Base-by-base conservation (phyloP, 2,797 vertebrate genomes). In the Sebastes variabilis region DNA sequence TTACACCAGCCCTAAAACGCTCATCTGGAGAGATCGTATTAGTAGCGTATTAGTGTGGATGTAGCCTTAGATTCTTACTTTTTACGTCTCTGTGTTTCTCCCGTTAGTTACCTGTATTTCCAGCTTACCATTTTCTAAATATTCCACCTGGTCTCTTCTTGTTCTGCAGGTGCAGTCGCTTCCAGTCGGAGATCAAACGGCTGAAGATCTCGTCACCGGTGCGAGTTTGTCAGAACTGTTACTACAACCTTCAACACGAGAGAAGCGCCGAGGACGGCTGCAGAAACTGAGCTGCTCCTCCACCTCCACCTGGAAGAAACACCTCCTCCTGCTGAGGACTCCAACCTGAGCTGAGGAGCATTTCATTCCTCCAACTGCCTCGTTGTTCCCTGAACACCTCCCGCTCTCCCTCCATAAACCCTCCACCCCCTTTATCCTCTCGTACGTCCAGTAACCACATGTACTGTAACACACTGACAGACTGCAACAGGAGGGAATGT, bases 171-270 rank as follows among this genome's bases (percentile, higher is more conserved):
- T 99, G 99, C 95, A 99, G 99, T 78, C 96, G 98, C 34, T 99
- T 99, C 95, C 98, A 99, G 52, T 99, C 98, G 0, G 99, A 99
- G 96, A 99, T 99, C 93, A 98, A 97, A 49, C 94, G 99, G 13
- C 95, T 99, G 93, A 99, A 99, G 95, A 99, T 99, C 82, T 99
- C 98, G 0, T 99, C 99, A 0, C 99, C 99, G 0, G 99, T 99
- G 78, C 96, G 99, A 4, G 99, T 99, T 68, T 99, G 98, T 95
- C 99, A 99, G 95, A 99, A 98, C 97, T 99, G 99, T 95, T 98
- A 97, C 88, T 99, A 97, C 93, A 99, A 99, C 94, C 96, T 99
- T 66, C 98, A 99, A 84, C 98, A 99, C 0, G 98, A 99, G 90
- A 95, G 97, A n/a, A 94, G 96, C 22, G 91, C 90, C 0, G 97